A percentile compares a stretch with the other conserved stretches of the same genome.
Conservation (phyloP, 2,797 vertebrate genomes). For the Chlorospingus semifuscus region DNA sequence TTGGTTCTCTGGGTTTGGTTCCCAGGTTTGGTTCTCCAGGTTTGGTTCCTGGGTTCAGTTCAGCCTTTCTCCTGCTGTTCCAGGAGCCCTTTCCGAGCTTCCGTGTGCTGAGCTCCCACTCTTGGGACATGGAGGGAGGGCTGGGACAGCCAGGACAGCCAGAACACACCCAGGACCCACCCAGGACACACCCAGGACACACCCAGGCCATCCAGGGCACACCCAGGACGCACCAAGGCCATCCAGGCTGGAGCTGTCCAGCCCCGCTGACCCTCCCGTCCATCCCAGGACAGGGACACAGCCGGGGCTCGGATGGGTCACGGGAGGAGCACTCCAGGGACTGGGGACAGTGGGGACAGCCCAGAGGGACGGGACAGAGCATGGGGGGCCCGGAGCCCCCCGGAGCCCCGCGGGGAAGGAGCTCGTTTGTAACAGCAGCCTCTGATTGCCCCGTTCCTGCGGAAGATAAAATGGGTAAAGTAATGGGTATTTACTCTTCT, state of each 20-base stretch:
- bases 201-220: too few relatives aligned
- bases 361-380: not conserved
- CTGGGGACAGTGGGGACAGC: not conserved
- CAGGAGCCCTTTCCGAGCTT: not conserved
- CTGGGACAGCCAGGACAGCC: too few relatives aligned
- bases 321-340: not conserved
- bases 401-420: not conserved
- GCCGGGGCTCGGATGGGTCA: not conserved
- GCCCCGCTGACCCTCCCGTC: not conserved
- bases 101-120: rapidly evolving
- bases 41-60: too few relatives aligned
- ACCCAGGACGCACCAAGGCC: not conserved
- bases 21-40: too few relatives aligned
- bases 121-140: too few relatives aligned
- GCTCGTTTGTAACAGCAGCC: not conserved
- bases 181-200: too few relatives aligned
- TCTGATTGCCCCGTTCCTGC: not conserved
- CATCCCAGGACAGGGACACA: not conserved
- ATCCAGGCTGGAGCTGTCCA: not conserved
- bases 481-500: conserved; percentile 61
- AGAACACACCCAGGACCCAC: too few relatives aligned
- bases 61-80: not conserved
- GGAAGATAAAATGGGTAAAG: conserved; percentile 38
- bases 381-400: not conserved
- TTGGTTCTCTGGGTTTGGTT: not conserved